Base-by-base conservation (phyloP, 2,797 vertebrate species). In the Aviceda cuculoides region DNA sequence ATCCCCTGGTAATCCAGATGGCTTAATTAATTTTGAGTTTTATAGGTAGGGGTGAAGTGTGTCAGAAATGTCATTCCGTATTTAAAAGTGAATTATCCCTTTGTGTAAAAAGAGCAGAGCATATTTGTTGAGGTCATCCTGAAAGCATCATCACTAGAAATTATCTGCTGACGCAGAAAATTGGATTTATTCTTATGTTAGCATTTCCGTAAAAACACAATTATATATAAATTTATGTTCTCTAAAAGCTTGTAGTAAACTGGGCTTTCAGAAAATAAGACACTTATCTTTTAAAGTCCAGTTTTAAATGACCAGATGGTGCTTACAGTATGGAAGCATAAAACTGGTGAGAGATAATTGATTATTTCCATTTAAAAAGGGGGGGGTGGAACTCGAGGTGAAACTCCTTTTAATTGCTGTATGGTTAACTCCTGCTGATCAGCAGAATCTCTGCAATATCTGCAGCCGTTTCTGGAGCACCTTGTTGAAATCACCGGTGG, bases 91-190 rank as follows among this genome's bases (percentile, higher is more conserved):
- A 82, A n/a, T 84, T 59, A 80, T 63, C 53, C 50, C 73, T 46
- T 19, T 16, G 62, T 42, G 53, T 67, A 28, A 49, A 53, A 72
- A 39, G 55, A 87, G 82, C 42, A 13, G 73, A 49, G 65, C 3
- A 0, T 81, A 22, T 91, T 94, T 61, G 90, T 72, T 68, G 82
- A 75, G 85, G 77, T 73, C 87, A 67, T 77, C 71, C 65, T 28
- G 35, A 66, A 65, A 87, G 84, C 84, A 78, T 73, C 81, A 26
- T 74, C 59, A 13, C 84, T 89, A 46, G 92, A 90, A 82, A 79
- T 90, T 42, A 88, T 82, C 80, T 72, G 79, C 90, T 87, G 74
- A 47, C 71, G 86, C 72, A 68, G 91, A 88, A 93, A 90, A 93
- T 71, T 62, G 74, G 82, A 81, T 95, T 91, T 89, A 95, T 87